Base-by-base conservation (phyloP, 2,888 invertebrate species). In the Drosophila prostipennis region DNA sequence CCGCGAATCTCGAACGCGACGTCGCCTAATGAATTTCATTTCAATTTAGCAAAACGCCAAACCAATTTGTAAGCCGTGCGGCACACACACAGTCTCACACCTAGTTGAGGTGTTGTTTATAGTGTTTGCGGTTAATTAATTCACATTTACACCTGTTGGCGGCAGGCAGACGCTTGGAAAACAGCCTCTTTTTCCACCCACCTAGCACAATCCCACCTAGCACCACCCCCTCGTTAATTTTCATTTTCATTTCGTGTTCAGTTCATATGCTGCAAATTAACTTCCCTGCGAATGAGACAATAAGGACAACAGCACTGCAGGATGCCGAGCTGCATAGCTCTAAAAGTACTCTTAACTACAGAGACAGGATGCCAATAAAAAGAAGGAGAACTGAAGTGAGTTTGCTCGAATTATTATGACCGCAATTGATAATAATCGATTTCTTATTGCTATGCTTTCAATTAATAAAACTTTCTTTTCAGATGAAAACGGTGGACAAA, bases 91-190 rank as follows among this genome's bases (percentile, higher is more conserved):
- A 40, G 16, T 53, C 60, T 16, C 32, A 43, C 51, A 34, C 43
- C 29, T 14, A 34, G 67, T 40, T 39, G 53, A 84, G 82, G 82
- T 71, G 88, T 81, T 90, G 89, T 87, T 90, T 90, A 90, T 90
- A 90, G 85, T 87, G 77, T 89, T 89, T 89, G 86, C 81, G 91
- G 91, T 91, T 91, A 91, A 91, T 91, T 91, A 91, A 91, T 91
- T 91, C 87, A 82, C 90, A 87, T 89, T 91, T 89, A 90, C 90
- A 91, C 91, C 91, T 91, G 91, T 90, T 89, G 78, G 72, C 68
- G 71, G 78, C 76, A 32, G 56, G 58, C 76, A 79, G 69, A 74
- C 72, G 36, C 11, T 14, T 19, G 23, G 37, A 16, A 4, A 40
- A 43, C 60, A 52, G 56, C 16, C 69, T 49, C 13, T 29, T 54